Percentiles rank a stretch among this genome's conserved stretches.
phyloP scores from a whole-genome alignment of 2,113 vertebrate species.

The Paratilapia polleni region DNA sequence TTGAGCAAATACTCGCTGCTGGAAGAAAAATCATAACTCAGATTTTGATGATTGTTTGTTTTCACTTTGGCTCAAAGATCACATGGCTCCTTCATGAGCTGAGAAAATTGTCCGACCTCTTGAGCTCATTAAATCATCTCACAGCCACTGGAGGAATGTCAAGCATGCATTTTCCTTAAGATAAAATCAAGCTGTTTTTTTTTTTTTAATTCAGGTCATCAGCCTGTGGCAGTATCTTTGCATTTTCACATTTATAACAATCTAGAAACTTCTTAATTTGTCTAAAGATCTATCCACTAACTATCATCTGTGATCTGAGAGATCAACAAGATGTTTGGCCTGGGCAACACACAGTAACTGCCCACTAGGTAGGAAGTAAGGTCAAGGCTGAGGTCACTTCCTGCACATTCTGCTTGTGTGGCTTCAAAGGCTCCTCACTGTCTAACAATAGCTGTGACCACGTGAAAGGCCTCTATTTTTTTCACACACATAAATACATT shows the following conservation, averaged over 20 bases:
- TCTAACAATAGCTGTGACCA: slow-evolving; percentile 55
- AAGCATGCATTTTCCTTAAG: not conserved
- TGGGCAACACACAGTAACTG: slow-evolving; percentile 2
- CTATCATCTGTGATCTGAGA: not conserved
- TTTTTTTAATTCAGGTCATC: not conserved
- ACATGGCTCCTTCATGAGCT: not conserved
- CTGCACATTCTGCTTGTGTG: slow-evolving; percentile 43
- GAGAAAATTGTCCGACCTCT: not conserved
- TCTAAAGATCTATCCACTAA: not conserved
- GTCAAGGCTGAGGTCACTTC: slow-evolving; percentile 64
- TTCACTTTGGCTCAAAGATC: slow-evolving; percentile 20
- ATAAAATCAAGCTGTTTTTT: not conserved
- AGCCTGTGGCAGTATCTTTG: not conserved
- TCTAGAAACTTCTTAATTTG: not conserved
- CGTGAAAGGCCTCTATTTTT: too few species aligned
- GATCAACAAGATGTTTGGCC: slow-evolving; percentile 7
- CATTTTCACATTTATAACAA: not conserved
- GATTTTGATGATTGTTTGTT: slow-evolving; percentile 29
- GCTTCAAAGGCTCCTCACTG: slow-evolving; percentile 13
- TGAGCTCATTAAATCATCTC: slow-evolving; percentile 11
- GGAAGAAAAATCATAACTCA: slow-evolving; percentile 34
- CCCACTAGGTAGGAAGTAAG: slow-evolving; percentile 50
- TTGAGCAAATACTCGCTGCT: not conserved
- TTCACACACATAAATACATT: slow-evolving; percentile 47
- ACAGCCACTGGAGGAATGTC: not conserved